Evolutionary conservation across 2,888 invertebrate species (phyloP).

Genomic region (Bruchidius siliquastri): DNA sequence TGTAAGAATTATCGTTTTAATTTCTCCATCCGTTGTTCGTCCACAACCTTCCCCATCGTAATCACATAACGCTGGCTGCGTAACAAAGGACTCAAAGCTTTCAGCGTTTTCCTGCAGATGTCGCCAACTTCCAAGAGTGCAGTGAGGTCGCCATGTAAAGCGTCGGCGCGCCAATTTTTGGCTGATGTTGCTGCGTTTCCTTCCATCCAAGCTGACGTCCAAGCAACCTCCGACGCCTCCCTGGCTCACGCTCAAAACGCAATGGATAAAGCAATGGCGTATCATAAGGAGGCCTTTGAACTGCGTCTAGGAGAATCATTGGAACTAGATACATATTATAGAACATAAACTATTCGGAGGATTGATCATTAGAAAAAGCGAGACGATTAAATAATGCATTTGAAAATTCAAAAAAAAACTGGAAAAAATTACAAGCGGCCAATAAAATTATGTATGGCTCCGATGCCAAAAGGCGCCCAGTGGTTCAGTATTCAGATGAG

Average conservation of each 20-base stretch:
- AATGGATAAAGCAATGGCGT: not conserved
- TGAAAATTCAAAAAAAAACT: no score
- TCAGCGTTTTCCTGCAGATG: not conserved
- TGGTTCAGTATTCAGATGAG: no score
- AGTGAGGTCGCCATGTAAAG: not conserved
- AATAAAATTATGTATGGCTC: no score
- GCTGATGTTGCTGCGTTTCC: not conserved
- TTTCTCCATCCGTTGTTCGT: not conserved
- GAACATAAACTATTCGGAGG: no score
- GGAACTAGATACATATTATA: no score
- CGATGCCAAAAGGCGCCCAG: no score
- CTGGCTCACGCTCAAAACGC: not conserved
- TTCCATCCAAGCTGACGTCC: not conserved
- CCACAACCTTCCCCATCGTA: not conserved
- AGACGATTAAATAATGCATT: no score
- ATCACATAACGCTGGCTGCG: not conserved
- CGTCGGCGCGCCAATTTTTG: not conserved
- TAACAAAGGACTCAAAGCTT: not conserved
- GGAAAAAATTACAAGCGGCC: no score
- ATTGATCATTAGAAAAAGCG: no score
- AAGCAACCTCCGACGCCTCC: not conserved
- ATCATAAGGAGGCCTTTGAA: not conserved
- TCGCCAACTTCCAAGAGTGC: not conserved
- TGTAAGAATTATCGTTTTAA: no score
- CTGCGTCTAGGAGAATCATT: no score